These are phyloP conservation scores for Meganola albula DNA, from an alignment of 2,888 invertebrate genomes.

Conservation along the genomic window DNA sequence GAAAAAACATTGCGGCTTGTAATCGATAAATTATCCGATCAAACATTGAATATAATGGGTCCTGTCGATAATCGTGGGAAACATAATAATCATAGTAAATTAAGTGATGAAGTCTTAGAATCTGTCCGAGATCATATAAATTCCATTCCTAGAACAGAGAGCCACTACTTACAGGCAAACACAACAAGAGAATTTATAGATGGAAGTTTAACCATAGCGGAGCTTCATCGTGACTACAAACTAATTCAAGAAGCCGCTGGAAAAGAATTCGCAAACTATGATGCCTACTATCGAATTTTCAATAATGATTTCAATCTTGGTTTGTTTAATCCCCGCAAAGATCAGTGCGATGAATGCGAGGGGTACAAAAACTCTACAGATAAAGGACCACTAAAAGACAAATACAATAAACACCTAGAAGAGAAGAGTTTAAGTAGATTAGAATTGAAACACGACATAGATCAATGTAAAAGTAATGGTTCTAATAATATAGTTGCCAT, in stretches of 20 bases:
- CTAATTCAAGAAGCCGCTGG: slow-evolving; percentile 8
- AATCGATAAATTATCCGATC: slow-evolving; percentile 16
- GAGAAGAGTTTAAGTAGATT: slow-evolving; percentile 15
- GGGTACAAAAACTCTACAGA: slow-evolving; percentile 22
- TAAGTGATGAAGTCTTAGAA: slow-evolving; percentile 19
- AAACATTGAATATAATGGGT: slow-evolving; percentile 11
- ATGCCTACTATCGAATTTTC: slow-evolving; percentile 20
- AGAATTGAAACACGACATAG: slow-evolving; percentile 12
- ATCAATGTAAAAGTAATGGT: slow-evolving; percentile 8
- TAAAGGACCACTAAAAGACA: slow-evolving; percentile 15
- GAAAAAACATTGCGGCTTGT: slow-evolving; percentile 22
- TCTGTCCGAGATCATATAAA: slow-evolving; percentile 23
- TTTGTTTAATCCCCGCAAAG: slow-evolving; percentile 23
- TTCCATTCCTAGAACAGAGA: slow-evolving; percentile 24
- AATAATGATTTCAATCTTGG: slow-evolving; percentile 18
- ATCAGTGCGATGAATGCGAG: slow-evolving; percentile 24
- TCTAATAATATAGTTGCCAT: slow-evolving; percentile 10
- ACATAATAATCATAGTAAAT: slow-evolving; percentile 16
- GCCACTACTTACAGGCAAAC: slow-evolving; percentile 24
- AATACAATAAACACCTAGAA: slow-evolving; percentile 17
- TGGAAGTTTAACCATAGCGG: slow-evolving; percentile 24
- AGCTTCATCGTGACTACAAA: slow-evolving; percentile 23
- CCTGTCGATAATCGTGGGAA: slow-evolving; percentile 21
- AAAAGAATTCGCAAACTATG: slow-evolving; percentile 18
- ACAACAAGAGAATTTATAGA: slow-evolving; percentile 25